Evolutionary conservation across 2,888 invertebrate species (phyloP).

Genomic region (Lycocerus yunnanus): DNA sequence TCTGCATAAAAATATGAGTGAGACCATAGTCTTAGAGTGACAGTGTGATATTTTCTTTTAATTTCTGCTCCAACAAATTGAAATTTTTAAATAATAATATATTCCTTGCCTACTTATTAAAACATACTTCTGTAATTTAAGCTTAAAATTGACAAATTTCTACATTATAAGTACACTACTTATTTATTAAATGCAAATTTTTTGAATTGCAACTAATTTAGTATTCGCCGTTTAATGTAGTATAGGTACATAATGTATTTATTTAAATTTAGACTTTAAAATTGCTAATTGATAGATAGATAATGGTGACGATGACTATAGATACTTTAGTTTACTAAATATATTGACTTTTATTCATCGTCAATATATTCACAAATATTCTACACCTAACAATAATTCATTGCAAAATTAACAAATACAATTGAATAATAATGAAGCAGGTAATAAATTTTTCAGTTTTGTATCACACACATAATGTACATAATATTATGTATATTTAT

Average conservation of each 20-base stretch:
- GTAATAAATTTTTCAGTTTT: not conserved
- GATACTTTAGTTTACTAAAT: not conserved
- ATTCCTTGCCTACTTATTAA: too few species aligned
- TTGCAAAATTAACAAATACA: not conserved
- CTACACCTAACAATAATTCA: not conserved
- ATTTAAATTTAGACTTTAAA: not conserved
- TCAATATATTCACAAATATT: not conserved
- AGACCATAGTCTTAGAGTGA: too few species aligned
- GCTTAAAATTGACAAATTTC: not conserved
- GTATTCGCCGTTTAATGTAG: not conserved
- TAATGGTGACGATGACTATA: not conserved
- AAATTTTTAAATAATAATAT: too few species aligned
- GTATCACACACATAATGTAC: too few species aligned
- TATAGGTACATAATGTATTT: too few species aligned
- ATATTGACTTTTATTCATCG: not conserved
- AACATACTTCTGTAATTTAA: not conserved
- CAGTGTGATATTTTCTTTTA: too few species aligned
- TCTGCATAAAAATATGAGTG: too few species aligned
- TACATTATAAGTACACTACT: not conserved
- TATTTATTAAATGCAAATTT: too few species aligned
- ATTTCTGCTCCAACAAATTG: too few species aligned
- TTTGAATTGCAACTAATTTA: not conserved
- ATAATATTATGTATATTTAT: too few species aligned
- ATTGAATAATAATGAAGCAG: not conserved
- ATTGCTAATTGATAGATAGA: not conserved